phyloP scores from a whole-genome alignment of 2,113 vertebrate species.

The Sylvia atricapilla region DNA sequence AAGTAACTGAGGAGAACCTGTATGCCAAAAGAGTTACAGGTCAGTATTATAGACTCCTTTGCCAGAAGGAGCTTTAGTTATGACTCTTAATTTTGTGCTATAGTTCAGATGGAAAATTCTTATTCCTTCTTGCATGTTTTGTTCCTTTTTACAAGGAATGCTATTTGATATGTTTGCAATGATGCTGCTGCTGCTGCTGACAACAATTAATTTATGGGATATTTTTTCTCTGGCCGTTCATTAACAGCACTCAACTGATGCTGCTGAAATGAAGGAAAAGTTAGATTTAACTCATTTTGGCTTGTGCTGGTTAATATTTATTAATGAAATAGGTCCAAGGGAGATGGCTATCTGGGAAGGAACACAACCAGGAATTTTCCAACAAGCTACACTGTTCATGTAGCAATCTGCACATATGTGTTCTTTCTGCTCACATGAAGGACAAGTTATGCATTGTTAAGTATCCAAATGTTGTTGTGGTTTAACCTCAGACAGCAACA shows the following conservation, averaged over 20 bases:
- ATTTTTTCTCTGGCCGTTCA: neutral
- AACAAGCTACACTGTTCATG: accelerated
- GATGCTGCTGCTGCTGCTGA: accelerated
- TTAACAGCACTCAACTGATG: neutral
- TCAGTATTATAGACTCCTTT: neutral
- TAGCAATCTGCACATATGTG: accelerated
- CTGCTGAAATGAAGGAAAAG: neutral
- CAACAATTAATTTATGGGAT: neutral
- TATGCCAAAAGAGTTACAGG: neutral
- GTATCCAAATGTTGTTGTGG: neutral
- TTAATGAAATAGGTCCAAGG: neutral
- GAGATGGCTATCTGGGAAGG: neutral
- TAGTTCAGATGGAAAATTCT: neutral
- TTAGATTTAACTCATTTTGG: neutral
- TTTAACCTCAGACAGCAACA: neutral
- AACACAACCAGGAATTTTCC: neutral
- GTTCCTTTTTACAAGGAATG: neutral
- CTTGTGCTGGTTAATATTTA: neutral
- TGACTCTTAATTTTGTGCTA: neutral
- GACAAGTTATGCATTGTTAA: neutral
- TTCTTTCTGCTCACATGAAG: neutral
- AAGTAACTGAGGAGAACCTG: neutral
- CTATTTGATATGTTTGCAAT: neutral
- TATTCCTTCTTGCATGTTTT: neutral
- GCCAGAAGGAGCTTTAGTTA: neutral